Conservation (phyloP, 2,113 vertebrate species). For the Ageneiosus marmoratus region DNA sequence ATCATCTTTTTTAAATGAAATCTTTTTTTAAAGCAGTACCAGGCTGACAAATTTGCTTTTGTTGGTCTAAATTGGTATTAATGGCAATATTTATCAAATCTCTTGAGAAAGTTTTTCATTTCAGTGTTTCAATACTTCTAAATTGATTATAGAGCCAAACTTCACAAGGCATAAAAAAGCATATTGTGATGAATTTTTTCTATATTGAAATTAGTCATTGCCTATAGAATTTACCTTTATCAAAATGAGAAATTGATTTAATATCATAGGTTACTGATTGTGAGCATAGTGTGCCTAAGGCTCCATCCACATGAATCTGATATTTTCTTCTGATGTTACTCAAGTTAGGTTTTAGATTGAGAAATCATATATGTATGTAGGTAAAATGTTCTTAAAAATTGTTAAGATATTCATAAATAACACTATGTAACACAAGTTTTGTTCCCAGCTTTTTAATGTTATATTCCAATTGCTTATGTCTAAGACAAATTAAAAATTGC, state of each 20-base stretch:
- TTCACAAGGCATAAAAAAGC: not conserved
- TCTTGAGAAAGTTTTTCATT: not conserved
- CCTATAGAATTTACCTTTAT: constrained; percentile 1
- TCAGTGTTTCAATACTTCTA: not conserved
- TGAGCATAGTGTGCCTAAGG: not conserved
- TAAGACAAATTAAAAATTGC: too few relatives aligned
- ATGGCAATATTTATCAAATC: too few relatives aligned
- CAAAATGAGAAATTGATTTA: constrained; percentile 23
- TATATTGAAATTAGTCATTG: not conserved
- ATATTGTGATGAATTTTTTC: not conserved
- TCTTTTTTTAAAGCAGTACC: not conserved
- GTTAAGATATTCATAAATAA: not conserved
- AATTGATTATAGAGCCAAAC: not conserved
- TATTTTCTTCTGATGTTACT: not conserved
- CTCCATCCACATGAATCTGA: too few relatives aligned
- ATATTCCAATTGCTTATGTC: too few relatives aligned
- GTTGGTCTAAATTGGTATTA: not conserved
- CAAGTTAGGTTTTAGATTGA: not conserved
- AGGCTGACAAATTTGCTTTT: not conserved
- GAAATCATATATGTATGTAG: not conserved
- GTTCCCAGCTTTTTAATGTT: too few relatives aligned
- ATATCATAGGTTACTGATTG: constrained; percentile 30
- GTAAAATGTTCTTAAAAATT: not conserved
- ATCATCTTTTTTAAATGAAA: not conserved
- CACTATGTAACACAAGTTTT: too few relatives aligned